Base-by-base conservation (phyloP, 2,113 vertebrate species). In the Phainopepla nitens region DNA sequence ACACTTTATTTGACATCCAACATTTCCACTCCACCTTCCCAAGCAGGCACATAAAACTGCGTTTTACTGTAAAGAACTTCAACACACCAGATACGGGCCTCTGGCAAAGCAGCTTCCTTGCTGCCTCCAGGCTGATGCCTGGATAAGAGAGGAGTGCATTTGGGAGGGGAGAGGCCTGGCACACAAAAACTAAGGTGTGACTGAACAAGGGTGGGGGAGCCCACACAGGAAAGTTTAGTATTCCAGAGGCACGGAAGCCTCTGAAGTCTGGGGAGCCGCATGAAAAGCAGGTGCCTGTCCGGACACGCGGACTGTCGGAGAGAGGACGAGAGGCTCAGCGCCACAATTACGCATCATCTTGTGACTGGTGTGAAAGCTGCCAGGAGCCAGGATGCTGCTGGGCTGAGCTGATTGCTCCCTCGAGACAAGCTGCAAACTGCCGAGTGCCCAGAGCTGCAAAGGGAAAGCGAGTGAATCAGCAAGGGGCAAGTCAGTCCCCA, bases 221-320 rank as follows among this genome's bases (percentile, higher is more conserved):
- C 71, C 14, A 4, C 51, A 49, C 50, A 50, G 68, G 60, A 57
- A 87, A 64, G 68, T 64, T 84, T 58, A 70, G 44, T 65, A 82
- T 83, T 72, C 49, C 73, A 84, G 72, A 96, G 27, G 69, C 50
- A 76, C 0, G 0, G 89, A 92, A 93, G 66, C 81, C 73, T 94
- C 49, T 44, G 42, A 87, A 91, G 77, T 27, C 62, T 45, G 57
- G 31, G 41, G 39, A 96, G 45, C 86, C 75, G 82, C 85, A 94
- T 53, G 83, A 92, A 91, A 73, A 49, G 71, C 29, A 24, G 53
- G 31, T 35, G 49, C 82, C 66, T 83, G 86, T 20, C 62, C 0
- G 1, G 91, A 58, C 93, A 86, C 0, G 73, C 6, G 0, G 73
- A 36, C 50, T 57, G 5, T 47, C 1, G 0, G 82, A 49, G 86